These are phyloP conservation scores for Leucosticte australis DNA, from an alignment of 2,113 vertebrate genomes.

Conservation along the genomic window DNA sequence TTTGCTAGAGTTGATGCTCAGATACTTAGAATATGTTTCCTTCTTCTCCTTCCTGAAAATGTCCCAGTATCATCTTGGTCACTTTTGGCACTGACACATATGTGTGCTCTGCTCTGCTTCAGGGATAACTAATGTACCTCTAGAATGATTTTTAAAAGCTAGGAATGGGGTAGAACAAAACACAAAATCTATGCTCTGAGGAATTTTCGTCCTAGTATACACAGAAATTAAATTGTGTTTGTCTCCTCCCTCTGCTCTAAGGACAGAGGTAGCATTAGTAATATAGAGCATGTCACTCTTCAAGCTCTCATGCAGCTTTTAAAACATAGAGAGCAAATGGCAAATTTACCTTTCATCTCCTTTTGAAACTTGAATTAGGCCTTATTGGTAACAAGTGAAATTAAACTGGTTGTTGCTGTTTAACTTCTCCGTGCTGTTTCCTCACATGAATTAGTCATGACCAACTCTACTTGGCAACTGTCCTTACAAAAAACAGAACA, in stretches of 20 bases:
- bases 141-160: neutral
- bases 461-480: constrained; percentile 36
- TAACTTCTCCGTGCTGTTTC: constrained; percentile 36
- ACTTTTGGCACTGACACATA: neutral
- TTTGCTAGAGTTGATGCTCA: neutral
- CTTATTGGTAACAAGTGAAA: constrained; percentile 48
- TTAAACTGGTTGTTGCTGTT: constrained; percentile 53
- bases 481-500: constrained; percentile 49
- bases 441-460: constrained; percentile 51
- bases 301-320: neutral
- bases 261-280: neutral
- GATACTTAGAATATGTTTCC: neutral
- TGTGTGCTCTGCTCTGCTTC: neutral
- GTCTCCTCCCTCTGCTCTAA: neutral
- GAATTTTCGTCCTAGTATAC: neutral
- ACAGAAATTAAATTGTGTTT: neutral
- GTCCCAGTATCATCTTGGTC: neutral
- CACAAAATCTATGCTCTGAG: neutral
- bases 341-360: neutral
- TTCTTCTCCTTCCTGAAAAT: neutral
- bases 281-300: neutral
- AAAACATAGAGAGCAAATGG: constrained; percentile 17
- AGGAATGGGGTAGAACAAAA: neutral
- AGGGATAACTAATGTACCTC: neutral
- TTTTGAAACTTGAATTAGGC: constrained; percentile 6